Conservation (phyloP, 2,113 vertebrate species). For the Oreochromis aureus region DNA sequence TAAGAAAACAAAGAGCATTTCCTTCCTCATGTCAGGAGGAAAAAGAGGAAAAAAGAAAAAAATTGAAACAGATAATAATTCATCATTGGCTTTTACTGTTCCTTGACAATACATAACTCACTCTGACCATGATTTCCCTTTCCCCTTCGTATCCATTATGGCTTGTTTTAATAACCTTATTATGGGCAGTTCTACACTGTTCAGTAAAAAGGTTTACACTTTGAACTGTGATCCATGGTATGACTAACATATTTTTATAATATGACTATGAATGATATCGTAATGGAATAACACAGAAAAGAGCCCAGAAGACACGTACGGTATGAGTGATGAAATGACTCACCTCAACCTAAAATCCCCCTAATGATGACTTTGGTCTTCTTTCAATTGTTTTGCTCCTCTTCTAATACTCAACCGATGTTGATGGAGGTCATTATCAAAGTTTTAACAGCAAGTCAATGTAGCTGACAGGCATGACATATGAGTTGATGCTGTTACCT, state of each 20-base stretch:
- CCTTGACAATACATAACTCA: constrained; percentile 69
- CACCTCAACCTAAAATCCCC: background rate
- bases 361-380: background rate
- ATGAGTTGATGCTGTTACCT: constrained; percentile 51
- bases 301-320: background rate
- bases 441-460: constrained; percentile 33
- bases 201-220: constrained; percentile 66
- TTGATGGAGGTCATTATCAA: constrained; percentile 15
- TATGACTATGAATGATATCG: constrained; percentile 41
- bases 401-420: background rate
- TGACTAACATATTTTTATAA: constrained; percentile 69
- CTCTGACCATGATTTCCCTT: constrained; percentile 37
- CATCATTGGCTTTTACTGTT: constrained; percentile 81
- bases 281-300: constrained; percentile 56
- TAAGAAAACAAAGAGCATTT: constrained; percentile 92
- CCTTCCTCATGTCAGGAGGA: constrained; percentile 83
- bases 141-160: constrained; percentile 38
- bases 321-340: constrained; percentile 14
- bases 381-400: background rate
- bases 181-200: constrained; percentile 59
- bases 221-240: constrained; percentile 61
- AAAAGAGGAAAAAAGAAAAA: constrained; percentile 60
- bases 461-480: constrained; percentile 52
- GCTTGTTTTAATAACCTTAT: constrained; percentile 69
- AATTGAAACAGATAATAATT: constrained; percentile 83